A percentile compares a stretch with the other conserved stretches of the same genome.
These are phyloP conservation scores for Gavialis gangeticus DNA, from an alignment of 2,113 vertebrate species.

Conservation along the genomic window DNA sequence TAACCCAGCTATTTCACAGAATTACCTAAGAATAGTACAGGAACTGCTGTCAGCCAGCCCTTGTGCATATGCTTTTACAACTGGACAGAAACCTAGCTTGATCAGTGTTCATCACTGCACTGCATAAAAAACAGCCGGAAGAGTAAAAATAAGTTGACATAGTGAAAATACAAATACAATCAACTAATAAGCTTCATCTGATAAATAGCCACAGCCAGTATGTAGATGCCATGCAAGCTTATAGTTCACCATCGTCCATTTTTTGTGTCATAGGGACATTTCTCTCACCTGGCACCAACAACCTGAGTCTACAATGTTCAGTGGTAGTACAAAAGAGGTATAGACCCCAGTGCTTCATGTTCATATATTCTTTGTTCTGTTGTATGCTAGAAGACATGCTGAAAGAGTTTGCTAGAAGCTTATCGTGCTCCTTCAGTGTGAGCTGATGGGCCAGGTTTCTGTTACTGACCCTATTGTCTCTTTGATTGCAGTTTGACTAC, in stretches of 20 bases:
- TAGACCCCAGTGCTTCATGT: neutral
- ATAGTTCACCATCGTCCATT: neutral
- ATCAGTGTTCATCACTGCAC: neutral
- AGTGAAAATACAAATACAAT: neutral
- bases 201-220: neutral
- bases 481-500: neutral
- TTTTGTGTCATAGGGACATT: neutral
- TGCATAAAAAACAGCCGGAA: neutral
- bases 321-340: neutral
- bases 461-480: neutral
- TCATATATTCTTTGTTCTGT: neutral
- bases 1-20: rapidly evolving
- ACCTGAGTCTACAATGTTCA: neutral
- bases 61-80: neutral
- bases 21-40: neutral
- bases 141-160: neutral
- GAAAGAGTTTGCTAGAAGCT: neutral
- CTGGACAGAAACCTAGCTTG: neutral
- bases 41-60: neutral
- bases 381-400: neutral
- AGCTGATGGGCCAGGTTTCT: neutral
- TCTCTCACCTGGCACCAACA: neutral
- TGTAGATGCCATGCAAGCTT: neutral
- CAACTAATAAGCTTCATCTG: neutral
- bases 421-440: neutral